A percentile compares a stretch with the other conserved stretches of the same genome.
These are phyloP conservation scores for Nibea albiflora DNA, from an alignment of 2,113 vertebrate species.

Conservation along the genomic window DNA sequence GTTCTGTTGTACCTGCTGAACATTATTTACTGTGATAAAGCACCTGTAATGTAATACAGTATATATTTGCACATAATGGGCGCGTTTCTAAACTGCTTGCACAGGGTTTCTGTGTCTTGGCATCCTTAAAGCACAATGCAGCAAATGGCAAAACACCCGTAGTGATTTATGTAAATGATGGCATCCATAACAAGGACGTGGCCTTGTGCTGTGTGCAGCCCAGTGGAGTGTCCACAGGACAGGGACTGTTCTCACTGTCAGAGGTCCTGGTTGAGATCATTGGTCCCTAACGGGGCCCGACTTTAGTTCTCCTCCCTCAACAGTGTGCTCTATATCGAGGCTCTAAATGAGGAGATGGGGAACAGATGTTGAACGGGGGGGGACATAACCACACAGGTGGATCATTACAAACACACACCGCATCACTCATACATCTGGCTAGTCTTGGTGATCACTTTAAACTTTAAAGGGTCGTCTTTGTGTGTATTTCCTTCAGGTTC, in stretches of 20 bases:
- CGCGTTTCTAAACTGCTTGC: constrained; percentile 19
- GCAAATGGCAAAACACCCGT: constrained; percentile 17
- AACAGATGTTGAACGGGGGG: constrained; percentile 32
- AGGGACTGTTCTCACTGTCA: neutral
- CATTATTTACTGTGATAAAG: neutral
- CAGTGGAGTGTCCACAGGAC: neutral
- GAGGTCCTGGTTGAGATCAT: constrained; percentile 1
- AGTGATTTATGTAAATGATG: constrained; percentile 8
- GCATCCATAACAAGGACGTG: neutral
- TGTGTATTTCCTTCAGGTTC: neutral
- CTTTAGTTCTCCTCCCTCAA: constrained; percentile 15
- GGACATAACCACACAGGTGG: constrained; percentile 21
- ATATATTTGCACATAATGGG: neutral
- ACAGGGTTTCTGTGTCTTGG: neutral
- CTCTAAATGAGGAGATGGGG: neutral
- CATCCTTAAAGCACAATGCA: neutral
- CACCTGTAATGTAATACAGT: neutral
- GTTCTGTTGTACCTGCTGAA: neutral
- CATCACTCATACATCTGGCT: neutral
- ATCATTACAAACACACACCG: neutral
- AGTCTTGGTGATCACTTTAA: neutral
- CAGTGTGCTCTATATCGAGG: neutral
- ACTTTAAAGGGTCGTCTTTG: neutral
- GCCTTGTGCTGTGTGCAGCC: neutral
- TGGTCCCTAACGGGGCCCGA: neutral